Percentiles rank a stretch among this genome's conserved stretches.
Evolutionary conservation across 2,888 invertebrate genomes (phyloP).

Genomic region (Girardia tigrina): DNA sequence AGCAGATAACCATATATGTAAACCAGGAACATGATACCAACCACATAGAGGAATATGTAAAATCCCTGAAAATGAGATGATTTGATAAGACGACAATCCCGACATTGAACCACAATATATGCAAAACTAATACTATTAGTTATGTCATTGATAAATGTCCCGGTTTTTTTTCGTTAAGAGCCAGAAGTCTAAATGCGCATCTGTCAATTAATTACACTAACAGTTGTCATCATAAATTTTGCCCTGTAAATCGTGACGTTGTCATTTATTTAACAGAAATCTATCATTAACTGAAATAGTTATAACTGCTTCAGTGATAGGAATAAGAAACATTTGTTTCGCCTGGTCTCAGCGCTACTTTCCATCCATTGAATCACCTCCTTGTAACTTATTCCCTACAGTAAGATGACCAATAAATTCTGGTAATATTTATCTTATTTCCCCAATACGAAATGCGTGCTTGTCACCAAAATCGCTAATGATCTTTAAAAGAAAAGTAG

Average conservation of each 20-base stretch:
- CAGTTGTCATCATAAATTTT: slow-evolving; percentile 18
- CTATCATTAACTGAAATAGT: neutral
- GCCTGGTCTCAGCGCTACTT: neutral
- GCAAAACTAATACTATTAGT: neutral
- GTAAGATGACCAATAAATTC: no score
- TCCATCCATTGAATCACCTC: neutral
- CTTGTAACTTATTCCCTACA: no score
- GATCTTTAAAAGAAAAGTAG: no score
- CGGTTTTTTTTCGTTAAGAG: neutral
- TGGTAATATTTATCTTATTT: no score
- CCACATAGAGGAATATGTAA: slow-evolving; percentile 44
- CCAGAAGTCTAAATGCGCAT: neutral
- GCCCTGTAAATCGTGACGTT: neutral
- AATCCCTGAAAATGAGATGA: slow-evolving; percentile 41
- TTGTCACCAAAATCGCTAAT: no score
- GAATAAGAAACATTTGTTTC: neutral
- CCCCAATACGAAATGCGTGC: no score
- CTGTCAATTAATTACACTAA: slow-evolving; percentile 12
- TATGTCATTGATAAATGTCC: neutral
- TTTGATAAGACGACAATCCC: neutral
- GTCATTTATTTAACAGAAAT: slow-evolving; percentile 19
- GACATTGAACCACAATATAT: neutral
- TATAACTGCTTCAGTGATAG: neutral
- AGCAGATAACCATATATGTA: slow-evolving; percentile 45
- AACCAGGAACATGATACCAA: slow-evolving; percentile 43